These are phyloP conservation scores for Hoplodrina ambigua DNA, from an alignment of 2,888 invertebrate species.

Conservation along the genomic window DNA sequence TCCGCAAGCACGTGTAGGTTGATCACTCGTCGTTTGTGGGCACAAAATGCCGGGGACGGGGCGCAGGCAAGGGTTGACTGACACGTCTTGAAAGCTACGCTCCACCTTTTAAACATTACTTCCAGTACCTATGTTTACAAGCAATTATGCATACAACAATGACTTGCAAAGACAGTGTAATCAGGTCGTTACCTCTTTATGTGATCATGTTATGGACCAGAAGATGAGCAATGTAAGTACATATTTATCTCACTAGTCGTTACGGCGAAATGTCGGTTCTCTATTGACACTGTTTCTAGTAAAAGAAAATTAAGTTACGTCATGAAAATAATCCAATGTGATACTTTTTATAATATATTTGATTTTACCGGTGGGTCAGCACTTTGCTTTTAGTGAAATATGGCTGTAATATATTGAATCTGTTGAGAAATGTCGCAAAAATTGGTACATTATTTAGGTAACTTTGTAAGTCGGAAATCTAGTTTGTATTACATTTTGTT, in stretches of 20 bases:
- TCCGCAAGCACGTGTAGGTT: constrained; percentile 72
- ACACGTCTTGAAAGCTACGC: constrained; percentile 72
- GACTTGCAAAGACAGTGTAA: constrained; percentile 57
- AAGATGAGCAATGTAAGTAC: constrained; percentile 31
- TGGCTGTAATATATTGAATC: constrained; percentile 77
- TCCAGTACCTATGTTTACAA: constrained; percentile 74
- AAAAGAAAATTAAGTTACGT: constrained; percentile 40
- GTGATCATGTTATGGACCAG: constrained; percentile 25
- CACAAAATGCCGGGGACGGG: constrained; percentile 62
- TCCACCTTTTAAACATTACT: constrained; percentile 80
- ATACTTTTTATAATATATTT: constrained; percentile 44
- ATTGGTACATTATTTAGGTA: constrained; percentile 49
- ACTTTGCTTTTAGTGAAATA: constrained; percentile 71
- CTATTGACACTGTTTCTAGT: constrained; percentile 11
- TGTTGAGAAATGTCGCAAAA: constrained; percentile 69
- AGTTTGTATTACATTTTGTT: constrained; percentile 18
- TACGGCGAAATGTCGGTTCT: constrained; percentile 1
- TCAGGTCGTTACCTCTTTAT: constrained; percentile 48
- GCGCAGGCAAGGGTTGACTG: constrained; percentile 71
- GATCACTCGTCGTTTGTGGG: constrained; percentile 71
- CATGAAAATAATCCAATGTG: constrained; percentile 60
- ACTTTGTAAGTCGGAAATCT: constrained; percentile 40
- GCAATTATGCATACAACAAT: constrained; percentile 80
- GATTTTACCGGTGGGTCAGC: constrained; percentile 60
- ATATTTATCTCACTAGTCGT: constrained; percentile 11